These are phyloP conservation scores for Cheirogaleus medius DNA, from an alignment of 2,113 vertebrate genomes.

Conservation along the genomic window DNA sequence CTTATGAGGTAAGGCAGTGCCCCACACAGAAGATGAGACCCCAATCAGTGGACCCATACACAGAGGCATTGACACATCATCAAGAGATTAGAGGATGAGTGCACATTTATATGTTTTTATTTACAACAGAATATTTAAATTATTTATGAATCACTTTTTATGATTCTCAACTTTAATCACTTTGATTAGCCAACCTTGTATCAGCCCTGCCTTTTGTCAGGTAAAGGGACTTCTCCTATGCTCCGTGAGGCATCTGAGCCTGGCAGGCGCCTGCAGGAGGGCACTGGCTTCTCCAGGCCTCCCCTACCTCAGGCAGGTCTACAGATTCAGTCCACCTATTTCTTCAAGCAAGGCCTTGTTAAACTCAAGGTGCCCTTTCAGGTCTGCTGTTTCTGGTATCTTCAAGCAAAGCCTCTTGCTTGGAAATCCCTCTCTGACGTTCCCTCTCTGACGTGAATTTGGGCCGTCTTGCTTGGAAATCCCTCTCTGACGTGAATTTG, in stretches of 20 bases:
- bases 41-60: accelerated
- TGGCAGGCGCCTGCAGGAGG: neutral
- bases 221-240: neutral
- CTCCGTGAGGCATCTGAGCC: neutral
- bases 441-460: neutral
- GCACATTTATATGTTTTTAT: neutral
- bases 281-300: neutral
- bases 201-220: neutral
- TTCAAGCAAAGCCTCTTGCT: neutral
- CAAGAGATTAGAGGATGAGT: neutral
- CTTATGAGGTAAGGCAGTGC: neutral
- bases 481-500: neutral
- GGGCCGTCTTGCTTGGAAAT: neutral
- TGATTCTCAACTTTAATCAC: neutral
- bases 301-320: neutral
- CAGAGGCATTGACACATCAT: too few relatives aligned
- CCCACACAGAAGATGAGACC: neutral
- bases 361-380: neutral
- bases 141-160: neutral
- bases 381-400: neutral
- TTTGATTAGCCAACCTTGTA: neutral
- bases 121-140: neutral
- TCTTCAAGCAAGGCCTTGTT: neutral
- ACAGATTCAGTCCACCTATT: accelerated
- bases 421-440: neutral